These are phyloP conservation scores for Oryctolagus cuniculus DNA, from an alignment of 2,113 vertebrate genomes.

Conservation along the genomic window DNA sequence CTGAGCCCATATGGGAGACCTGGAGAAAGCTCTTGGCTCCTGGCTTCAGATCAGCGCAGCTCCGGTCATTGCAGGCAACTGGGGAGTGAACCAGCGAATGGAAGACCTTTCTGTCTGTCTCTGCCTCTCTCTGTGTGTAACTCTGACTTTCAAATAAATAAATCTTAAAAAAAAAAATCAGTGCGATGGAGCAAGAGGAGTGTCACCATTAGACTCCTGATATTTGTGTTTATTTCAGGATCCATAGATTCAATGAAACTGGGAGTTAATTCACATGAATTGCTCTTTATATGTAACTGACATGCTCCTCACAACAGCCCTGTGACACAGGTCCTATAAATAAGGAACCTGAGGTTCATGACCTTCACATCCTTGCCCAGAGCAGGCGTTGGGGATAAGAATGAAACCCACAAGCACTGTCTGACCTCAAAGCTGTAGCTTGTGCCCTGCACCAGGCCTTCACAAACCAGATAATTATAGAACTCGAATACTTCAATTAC, in stretches of 20 bases:
- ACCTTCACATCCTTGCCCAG: not conserved
- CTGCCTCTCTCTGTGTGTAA: too few species aligned
- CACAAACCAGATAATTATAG: not conserved
- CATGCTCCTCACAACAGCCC: not conserved
- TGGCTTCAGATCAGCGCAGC: too few species aligned
- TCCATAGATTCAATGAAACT: not conserved
- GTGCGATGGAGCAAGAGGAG: not conserved
- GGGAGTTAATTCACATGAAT: not conserved
- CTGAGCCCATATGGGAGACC: too few species aligned
- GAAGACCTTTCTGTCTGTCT: too few species aligned
- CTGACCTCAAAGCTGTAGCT: not conserved
- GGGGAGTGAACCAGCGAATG: too few species aligned
- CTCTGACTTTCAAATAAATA: too few species aligned
- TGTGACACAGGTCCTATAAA: not conserved
- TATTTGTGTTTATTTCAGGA: not conserved
- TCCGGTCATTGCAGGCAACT: too few species aligned
- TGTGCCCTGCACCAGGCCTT: not conserved
- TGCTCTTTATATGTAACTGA: not conserved
- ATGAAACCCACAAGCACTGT: not conserved
- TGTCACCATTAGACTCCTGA: fast-evolving
- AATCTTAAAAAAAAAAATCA: not conserved
- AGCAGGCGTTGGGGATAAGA: not conserved
- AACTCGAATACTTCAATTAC: not conserved
- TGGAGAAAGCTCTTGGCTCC: too few species aligned
- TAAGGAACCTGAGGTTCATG: not conserved